Conservation (phyloP, 2,888 invertebrate genomes). For the Copidosoma aretas region DNA sequence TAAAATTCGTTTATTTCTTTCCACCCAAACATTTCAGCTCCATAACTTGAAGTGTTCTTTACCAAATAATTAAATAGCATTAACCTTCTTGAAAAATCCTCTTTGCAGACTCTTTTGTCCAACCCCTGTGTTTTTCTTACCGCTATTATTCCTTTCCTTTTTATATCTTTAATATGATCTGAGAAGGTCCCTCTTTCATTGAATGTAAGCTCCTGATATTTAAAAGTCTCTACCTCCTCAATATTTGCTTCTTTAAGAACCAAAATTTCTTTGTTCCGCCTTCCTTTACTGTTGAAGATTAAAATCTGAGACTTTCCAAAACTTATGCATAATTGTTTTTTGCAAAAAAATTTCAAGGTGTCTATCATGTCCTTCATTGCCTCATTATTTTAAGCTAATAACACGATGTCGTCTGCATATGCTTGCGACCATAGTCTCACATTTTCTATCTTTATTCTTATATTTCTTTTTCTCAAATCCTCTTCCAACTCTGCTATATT, state of each 20-base stretch:
- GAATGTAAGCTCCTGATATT: slow-evolving; percentile 24
- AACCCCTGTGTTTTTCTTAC: slow-evolving; percentile 23
- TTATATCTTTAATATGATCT: slow-evolving; percentile 23
- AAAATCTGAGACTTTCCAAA: not conserved
- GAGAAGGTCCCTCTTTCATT: slow-evolving; percentile 11
- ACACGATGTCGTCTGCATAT: slow-evolving; percentile 1
- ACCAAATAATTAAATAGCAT: slow-evolving; percentile 24
- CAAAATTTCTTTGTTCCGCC: slow-evolving; percentile 17
- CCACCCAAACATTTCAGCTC: slow-evolving; percentile 31
- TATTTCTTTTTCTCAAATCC: too few species aligned
- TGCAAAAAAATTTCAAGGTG: not conserved
- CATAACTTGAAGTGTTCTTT: slow-evolving; percentile 21
- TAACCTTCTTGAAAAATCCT: slow-evolving; percentile 12
- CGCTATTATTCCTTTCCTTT: slow-evolving; percentile 28
- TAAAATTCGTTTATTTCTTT: slow-evolving; percentile 25
- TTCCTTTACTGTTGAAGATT: not conserved
- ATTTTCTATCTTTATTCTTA: not conserved
- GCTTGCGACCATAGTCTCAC: not conserved
- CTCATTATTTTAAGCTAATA: not conserved
- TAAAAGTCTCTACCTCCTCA: slow-evolving; percentile 20
- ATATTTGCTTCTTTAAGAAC: slow-evolving; percentile 15
- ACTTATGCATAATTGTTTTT: not conserved
- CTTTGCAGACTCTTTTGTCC: slow-evolving; percentile 20
- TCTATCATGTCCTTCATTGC: not conserved
- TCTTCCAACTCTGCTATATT: too few species aligned